phyloP scores from a whole-genome alignment of 2,797 vertebrate species.

The Hoplostethus atlanticus region DNA sequence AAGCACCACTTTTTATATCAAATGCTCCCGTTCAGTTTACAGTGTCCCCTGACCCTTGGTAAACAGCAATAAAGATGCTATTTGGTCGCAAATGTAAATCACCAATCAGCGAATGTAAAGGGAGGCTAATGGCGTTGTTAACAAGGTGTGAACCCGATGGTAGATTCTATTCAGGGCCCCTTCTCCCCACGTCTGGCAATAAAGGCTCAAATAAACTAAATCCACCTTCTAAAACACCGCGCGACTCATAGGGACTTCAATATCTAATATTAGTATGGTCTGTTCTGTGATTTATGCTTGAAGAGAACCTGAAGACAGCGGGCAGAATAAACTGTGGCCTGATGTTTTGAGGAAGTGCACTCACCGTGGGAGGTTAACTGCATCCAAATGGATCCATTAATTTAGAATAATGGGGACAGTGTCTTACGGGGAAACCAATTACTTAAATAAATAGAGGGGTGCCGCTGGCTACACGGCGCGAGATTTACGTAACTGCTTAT shows the following conservation, averaged over 20 bases:
- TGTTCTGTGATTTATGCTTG: neutral
- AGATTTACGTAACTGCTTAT: conserved; percentile 69
- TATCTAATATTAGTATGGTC: conserved; percentile 2
- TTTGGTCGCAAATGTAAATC: conserved; percentile 89
- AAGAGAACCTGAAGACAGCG: neutral
- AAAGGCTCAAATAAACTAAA: conserved; percentile 65
- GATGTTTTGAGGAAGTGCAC: conserved; percentile 56
- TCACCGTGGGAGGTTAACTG: conserved; percentile 80
- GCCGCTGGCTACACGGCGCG: conserved; percentile 53
- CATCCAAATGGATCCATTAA: conserved; percentile 83
- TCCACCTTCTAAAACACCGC: conserved; percentile 12
- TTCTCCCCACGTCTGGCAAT: conserved; percentile 70
- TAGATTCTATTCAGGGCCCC: conserved; percentile 60
- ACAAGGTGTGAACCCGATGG: conserved; percentile 88
- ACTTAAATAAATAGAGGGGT: conserved; percentile 66
- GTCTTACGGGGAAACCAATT: conserved; percentile 78
- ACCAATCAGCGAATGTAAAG: conserved; percentile 89
- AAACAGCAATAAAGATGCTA: conserved; percentile 85
- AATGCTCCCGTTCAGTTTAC: conserved; percentile 49
- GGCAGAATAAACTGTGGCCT: neutral
- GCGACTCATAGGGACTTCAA: neutral
- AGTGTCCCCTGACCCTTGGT: conserved; percentile 56
- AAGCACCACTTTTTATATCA: conserved; percentile 81
- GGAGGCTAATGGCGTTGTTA: conserved; percentile 88
- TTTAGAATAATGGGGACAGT: conserved; percentile 81